Base-by-base conservation (phyloP, 2,113 vertebrate genomes). In the Brienomyrus brachyistius region DNA sequence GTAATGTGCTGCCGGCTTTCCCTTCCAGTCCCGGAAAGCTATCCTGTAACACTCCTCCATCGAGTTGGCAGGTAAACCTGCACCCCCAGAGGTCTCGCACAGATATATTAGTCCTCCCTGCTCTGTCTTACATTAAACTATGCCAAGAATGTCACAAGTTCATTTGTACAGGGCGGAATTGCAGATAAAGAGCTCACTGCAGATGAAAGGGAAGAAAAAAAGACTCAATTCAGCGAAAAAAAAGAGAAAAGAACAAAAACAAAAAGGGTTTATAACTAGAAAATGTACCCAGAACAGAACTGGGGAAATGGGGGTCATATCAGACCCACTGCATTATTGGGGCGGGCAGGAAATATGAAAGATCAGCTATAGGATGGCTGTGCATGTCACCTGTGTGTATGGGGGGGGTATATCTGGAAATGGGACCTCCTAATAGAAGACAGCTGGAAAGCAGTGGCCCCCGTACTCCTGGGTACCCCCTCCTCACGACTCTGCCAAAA, bases 371-470 rank as follows among this genome's bases (percentile, higher is more conserved):
- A 0, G 92, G 92, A 90, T 90, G 89, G 90, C 92, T 89, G 91
- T 89, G 90, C 90, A 92, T 92, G 93, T 91, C 91, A 93, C 51
- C 93, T 94, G 93, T 95, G 95, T 94, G 95, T 95, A 92, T n/a
- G 10, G n/a, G 9, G n/a, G 62, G 62, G 91, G n/a, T 88, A 92
- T 90, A 80, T 86, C 74, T 92, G 85, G 92, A 91, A 92, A 83
- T 40, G 86, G 90, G 91, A 91, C 92, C 85, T 80, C 88, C 95
- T 13, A 95, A 94, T 92, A 91, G 91, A 92, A 91, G 91, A 90
- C 93, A 94, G 93, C 95, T 95, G 94, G 94, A 70, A 94, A 94
- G 94, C 74, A 90, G 91, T 91, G 87, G 91, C 50, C 87, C 90
- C 50, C 80, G 48, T 91, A 89, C 83, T 15, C 87, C 92, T 82